Conservation (phyloP, 2,888 invertebrate species). For the Cryptophagus acutangulus region DNA sequence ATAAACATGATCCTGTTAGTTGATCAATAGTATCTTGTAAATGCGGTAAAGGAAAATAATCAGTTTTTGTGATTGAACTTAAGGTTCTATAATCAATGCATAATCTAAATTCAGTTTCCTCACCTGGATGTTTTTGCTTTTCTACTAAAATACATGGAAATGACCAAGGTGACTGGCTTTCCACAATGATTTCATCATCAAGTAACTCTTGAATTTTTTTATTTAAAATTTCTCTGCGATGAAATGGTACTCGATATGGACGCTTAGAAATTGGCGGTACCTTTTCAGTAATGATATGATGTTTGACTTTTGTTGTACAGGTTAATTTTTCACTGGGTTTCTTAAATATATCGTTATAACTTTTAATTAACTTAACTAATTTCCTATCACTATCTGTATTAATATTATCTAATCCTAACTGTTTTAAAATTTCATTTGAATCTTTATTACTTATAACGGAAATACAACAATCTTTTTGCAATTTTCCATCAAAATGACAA, state of each 20-base stretch:
- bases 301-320: slow-evolving; percentile 7
- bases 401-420: too few species aligned
- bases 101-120: slow-evolving; percentile 6
- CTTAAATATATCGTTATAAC: too few species aligned
- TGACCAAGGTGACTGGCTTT: slow-evolving; percentile 32
- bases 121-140: slow-evolving; percentile 31
- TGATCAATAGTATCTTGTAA: slow-evolving; percentile 29
- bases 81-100: slow-evolving; percentile 21
- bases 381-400: too few species aligned
- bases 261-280: slow-evolving; percentile 6
- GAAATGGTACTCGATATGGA: slow-evolving; percentile 9
- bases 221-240: slow-evolving; percentile 7
- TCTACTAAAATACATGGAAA: slow-evolving; percentile 35
- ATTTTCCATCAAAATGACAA: too few species aligned
- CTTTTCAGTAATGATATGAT: slow-evolving; percentile 10
- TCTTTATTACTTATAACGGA: too few species aligned
- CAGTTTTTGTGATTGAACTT: slow-evolving; percentile 20
- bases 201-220: slow-evolving; percentile 23
- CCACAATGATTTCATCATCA: slow-evolving; percentile 22
- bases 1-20: slow-evolving; percentile 16
- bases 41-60: slow-evolving; percentile 23
- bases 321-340: too few species aligned
- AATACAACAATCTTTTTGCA: too few species aligned
- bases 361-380: too few species aligned
- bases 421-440: too few species aligned